phyloP scores from a whole-genome alignment of 2,113 vertebrate species.

The Ciconia boyciana region DNA sequence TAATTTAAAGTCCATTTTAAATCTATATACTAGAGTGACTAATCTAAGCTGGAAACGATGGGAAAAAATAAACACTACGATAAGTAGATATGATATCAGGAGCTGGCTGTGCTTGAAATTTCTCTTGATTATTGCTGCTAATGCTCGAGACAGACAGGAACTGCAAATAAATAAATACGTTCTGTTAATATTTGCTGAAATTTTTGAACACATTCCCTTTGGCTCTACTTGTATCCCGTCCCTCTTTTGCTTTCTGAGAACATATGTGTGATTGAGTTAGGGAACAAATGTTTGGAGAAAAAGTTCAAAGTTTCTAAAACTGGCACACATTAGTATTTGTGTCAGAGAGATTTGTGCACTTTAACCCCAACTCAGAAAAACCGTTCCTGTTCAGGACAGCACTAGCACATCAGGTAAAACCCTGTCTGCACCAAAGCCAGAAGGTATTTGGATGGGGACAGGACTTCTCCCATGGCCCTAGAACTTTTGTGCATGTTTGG shows the following conservation, averaged over 20 bases:
- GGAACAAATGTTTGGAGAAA: constrained; percentile 34
- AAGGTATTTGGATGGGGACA: not conserved
- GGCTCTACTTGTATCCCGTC: not conserved
- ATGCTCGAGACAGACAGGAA: constrained; percentile 47
- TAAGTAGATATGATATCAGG: constrained; percentile 42
- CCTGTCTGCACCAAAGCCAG: not conserved
- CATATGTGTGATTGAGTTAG: not conserved
- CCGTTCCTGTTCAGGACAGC: not conserved
- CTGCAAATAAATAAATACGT: constrained; percentile 51
- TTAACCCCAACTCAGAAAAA: not conserved
- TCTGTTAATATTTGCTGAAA: constrained; percentile 60
- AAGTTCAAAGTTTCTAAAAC: constrained; percentile 44
- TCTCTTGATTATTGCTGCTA: constrained; percentile 23
- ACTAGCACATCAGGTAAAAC: not conserved
- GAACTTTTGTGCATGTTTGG: not conserved
- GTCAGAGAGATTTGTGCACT: constrained; percentile 6
- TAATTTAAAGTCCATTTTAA: not conserved
- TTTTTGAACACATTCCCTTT: constrained; percentile 49
- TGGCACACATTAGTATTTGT: not conserved
- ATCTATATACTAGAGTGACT: not conserved
- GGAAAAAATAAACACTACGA: constrained; percentile 50
- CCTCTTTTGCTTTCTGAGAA: constrained; percentile 42
- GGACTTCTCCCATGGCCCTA: not conserved
- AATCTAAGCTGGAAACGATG: constrained; percentile 34
- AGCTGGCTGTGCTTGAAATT: constrained; percentile 40